These are phyloP conservation scores for Cantharis rufa DNA, from an alignment of 2,888 invertebrate species.

Conservation along the genomic window DNA sequence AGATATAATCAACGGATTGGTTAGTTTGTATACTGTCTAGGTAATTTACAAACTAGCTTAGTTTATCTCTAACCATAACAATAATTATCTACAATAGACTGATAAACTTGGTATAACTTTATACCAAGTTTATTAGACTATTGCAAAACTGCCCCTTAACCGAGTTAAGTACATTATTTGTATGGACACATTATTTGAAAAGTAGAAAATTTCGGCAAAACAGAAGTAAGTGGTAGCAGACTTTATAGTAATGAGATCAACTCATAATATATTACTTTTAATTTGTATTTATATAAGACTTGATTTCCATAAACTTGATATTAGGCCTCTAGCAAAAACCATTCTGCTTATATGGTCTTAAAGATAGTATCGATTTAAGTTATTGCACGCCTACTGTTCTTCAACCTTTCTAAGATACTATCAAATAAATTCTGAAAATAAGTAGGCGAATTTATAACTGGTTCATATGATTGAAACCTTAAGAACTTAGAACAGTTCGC, in stretches of 20 bases:
- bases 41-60: too few relatives aligned
- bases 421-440: slow-evolving; percentile 14
- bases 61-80: too few relatives aligned
- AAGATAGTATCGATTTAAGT: slow-evolving; percentile 33
- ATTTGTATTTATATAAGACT: slow-evolving; percentile 33
- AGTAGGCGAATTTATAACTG: slow-evolving; percentile 6
- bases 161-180: too few relatives aligned
- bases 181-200: too few relatives aligned
- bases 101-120: too few relatives aligned
- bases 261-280: slow-evolving; percentile 29
- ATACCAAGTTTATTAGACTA: too few relatives aligned
- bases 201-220: slow-evolving; percentile 14
- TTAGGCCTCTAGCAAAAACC: slow-evolving; percentile 33
- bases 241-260: slow-evolving; percentile 20
- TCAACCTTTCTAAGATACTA: slow-evolving; percentile 21
- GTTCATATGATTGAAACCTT: not conserved
- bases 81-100: too few relatives aligned
- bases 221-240: slow-evolving; percentile 22
- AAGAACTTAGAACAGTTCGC: not conserved
- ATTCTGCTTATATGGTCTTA: slow-evolving; percentile 30
- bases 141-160: too few relatives aligned
- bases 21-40: too few relatives aligned
- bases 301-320: slow-evolving; percentile 33
- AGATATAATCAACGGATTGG: too few relatives aligned
- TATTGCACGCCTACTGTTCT: slow-evolving; percentile 34